A percentile compares a stretch with the other conserved stretches of the same genome.
These are phyloP conservation scores for Penaeus vannamei DNA, from an alignment of 1,140 invertebrate species.

Conservation along the genomic window DNA sequence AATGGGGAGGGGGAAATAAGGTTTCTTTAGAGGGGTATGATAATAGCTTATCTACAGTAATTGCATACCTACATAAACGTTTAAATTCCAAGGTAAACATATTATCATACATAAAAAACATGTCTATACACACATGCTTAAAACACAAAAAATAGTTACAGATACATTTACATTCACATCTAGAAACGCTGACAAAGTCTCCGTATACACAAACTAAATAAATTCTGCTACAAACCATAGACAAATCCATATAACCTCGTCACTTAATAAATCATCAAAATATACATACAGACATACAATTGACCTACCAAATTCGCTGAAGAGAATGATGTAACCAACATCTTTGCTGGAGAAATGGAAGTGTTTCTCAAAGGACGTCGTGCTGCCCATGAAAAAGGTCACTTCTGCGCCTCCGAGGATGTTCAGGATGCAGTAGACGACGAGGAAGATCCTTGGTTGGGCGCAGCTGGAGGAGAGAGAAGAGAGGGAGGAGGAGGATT, in stretches of 20 bases:
- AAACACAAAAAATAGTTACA: neutral
- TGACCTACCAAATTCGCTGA: slow-evolving; percentile 63
- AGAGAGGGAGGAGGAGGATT: neutral
- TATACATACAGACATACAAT: neutral
- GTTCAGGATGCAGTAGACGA: slow-evolving; percentile 42
- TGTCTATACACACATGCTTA: too few species aligned
- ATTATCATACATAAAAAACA: too few species aligned
- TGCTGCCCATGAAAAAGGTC: slow-evolving; percentile 66
- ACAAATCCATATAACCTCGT: too few species aligned
- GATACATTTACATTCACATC: neutral
- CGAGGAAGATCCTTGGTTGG: slow-evolving; percentile 28
- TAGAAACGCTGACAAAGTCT: neutral
- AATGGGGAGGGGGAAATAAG: too few species aligned
- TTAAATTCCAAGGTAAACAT: neutral
- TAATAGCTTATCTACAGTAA: too few species aligned
- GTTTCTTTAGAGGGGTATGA: too few species aligned
- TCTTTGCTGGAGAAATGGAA: slow-evolving; percentile 66
- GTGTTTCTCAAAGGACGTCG: slow-evolving; percentile 67
- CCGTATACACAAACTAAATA: too few species aligned
- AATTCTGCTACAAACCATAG: too few species aligned
- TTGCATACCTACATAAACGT: too few species aligned
- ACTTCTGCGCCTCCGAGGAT: slow-evolving; percentile 58
- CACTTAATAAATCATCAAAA: too few species aligned
- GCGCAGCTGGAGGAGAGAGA: slow-evolving; percentile 20
- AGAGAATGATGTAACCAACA: slow-evolving; percentile 58